Conservation (phyloP, 2,888 invertebrate genomes). For the Athetis lepigone region DNA sequence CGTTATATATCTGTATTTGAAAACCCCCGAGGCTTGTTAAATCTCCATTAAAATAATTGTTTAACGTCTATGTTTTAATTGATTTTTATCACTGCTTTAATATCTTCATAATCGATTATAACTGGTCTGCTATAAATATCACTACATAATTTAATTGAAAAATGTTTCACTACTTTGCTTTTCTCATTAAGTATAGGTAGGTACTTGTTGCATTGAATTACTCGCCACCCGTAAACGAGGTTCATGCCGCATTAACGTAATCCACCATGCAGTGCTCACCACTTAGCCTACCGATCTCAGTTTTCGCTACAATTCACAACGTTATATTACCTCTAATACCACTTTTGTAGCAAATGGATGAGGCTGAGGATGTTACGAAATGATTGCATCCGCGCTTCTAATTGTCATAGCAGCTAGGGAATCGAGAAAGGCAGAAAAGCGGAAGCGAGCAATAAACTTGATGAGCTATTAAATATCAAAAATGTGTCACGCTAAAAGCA, state of each 20-base stretch:
- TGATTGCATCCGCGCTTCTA: conserved; percentile 81
- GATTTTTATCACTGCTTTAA: conserved; percentile 25
- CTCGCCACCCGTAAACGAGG: conserved; percentile 52
- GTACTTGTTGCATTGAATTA: conserved; percentile 56
- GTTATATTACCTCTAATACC: conserved; percentile 78
- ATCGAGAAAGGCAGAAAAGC: conserved; percentile 48
- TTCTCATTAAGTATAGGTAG: conserved; percentile 17
- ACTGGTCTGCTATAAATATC: conserved; percentile 24
- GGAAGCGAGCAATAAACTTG: conserved; percentile 61
- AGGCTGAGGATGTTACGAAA: conserved; percentile 81
- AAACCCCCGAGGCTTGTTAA: conserved; percentile 13
- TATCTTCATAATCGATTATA: conserved; percentile 30
- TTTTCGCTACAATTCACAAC: conserved; percentile 76
- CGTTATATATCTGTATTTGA: not conserved
- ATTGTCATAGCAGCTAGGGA: conserved; percentile 72
- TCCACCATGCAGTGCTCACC: conserved; percentile 56
- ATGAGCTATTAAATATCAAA: conserved; percentile 56
- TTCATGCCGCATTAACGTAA: conserved; percentile 64
- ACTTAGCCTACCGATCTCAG: conserved; percentile 61
- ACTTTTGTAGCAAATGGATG: conserved; percentile 59
- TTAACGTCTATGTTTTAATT: conserved; percentile 25
- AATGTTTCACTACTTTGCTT: conserved; percentile 4
- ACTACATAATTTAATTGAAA: conserved; percentile 33
- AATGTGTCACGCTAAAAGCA: conserved; percentile 47
- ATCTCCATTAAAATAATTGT: conserved; percentile 16